These are phyloP conservation scores for Eupsilia transversa DNA, from an alignment of 2,888 invertebrate genomes.

Conservation along the genomic window DNA sequence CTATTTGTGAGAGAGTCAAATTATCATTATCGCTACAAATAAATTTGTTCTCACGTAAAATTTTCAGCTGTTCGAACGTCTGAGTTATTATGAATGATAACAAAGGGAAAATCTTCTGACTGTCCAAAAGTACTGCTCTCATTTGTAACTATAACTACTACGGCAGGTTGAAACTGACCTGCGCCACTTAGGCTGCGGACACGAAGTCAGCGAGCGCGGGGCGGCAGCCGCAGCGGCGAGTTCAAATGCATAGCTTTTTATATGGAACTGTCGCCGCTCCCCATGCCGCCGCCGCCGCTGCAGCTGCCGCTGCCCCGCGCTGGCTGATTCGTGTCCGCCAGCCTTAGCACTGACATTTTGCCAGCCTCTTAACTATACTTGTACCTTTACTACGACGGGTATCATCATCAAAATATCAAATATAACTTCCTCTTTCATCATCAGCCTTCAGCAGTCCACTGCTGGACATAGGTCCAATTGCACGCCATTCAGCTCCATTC, in stretches of 20 bases:
- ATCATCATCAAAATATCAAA: background rate
- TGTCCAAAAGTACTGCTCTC: background rate
- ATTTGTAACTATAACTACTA: background rate
- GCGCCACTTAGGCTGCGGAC: background rate
- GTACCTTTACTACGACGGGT: background rate
- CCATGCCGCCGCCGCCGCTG: no score
- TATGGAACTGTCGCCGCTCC: no score
- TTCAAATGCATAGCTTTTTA: no score
- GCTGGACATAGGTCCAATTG: no score
- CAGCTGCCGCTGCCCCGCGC: no score
- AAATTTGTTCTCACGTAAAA: background rate
- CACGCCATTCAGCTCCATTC: no score
- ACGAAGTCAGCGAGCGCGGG: no score
- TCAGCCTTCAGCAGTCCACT: background rate
- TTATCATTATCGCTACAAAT: slow-evolving; percentile 11
- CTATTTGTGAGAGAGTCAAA: slow-evolving; percentile 8
- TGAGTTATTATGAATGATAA: background rate
- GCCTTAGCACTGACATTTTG: background rate
- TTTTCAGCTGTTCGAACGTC: background rate
- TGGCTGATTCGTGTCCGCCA: no score
- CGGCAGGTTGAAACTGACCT: background rate
- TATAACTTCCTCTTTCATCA: background rate
- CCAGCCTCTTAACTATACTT: background rate
- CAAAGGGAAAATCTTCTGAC: background rate
- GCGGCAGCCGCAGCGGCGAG: no score